Evolutionary conservation across 2,888 invertebrate species (phyloP), one percentile per base, ranked within the genome.

Genomic region (Eilema griseolum): DNA sequence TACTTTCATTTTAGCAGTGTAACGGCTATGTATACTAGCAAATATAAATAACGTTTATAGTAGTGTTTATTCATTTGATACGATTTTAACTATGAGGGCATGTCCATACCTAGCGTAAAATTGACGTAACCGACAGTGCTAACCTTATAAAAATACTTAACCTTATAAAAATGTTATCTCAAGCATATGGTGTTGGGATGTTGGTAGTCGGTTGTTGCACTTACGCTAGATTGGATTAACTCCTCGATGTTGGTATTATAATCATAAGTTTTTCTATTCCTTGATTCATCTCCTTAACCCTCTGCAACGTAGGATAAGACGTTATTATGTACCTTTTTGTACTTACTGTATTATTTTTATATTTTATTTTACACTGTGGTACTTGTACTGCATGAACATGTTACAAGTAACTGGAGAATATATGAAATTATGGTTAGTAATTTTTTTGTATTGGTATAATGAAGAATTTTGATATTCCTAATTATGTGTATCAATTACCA

Each of bases 211-310:
- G 41, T 41, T 41, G 16, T 52, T 11, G n/a, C 11, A 63, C 7
- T 28, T 70, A 63, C 66, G 61, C 70, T 62, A 74, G 61, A 61
- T 70, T 71, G 74, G 70, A 4, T 8, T 12, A 46, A 37, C 41
- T 12, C n/a, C 66, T 67, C 67, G 74, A 73, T 86, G 85, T 88
- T 86, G 75, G 72, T 78, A 75, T 75, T 71, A 73, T 66, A 70
- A 72, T 65, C 57, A 37, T 69, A 61, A 66, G 69, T 73, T 89
- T 93, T 93, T 92, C 87, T 93, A 93, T 93, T 92, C 93, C 92
- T 82, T 90, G 78, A 90, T 93, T 93, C 84, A 90, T 89, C 88
- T 93, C 93, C 93, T 89, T 72, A 83, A 84, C 91, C 92, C 91
- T 88, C 84, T 79, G 83, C 79, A 61, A 77, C 67, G 63, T 79